Evolutionary conservation across 2,113 vertebrate genomes (phyloP).

Genomic region (Andinoacara biseriatus): DNA sequence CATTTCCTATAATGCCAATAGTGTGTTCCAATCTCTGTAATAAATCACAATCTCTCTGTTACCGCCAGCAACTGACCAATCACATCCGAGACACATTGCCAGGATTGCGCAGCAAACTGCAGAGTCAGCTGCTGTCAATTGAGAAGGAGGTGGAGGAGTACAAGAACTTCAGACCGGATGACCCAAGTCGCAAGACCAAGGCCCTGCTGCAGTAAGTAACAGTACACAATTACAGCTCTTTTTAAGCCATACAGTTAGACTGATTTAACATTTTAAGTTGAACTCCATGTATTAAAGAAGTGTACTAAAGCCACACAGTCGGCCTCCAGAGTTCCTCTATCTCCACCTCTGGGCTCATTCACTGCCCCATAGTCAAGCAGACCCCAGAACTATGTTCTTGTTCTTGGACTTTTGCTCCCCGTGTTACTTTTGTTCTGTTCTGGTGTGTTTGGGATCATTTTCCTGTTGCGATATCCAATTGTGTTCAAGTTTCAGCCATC

Average conservation of each 20-base stretch:
- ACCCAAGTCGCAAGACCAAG: constrained; percentile 95
- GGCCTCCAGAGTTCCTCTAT: too few relatives aligned
- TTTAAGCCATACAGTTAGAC: not conserved
- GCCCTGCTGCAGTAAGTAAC: constrained; percentile 91
- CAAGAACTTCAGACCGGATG: constrained; percentile 94
- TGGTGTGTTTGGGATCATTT: not conserved
- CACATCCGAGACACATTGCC: constrained; percentile 96
- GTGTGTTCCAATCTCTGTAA: not conserved
- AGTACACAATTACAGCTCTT: not conserved
- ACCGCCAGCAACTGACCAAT: constrained; percentile 92
- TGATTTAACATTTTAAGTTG: not conserved
- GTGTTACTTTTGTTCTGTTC: too few relatives aligned
- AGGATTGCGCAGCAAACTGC: constrained; percentile 92
- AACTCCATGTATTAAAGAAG: not conserved
- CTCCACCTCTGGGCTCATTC: too few relatives aligned
- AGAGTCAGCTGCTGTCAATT: constrained; percentile 94
- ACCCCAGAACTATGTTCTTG: too few relatives aligned
- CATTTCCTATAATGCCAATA: not conserved
- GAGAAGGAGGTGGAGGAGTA: constrained; percentile 98
- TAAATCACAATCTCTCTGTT: constrained; percentile 73
- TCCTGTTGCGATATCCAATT: not conserved
- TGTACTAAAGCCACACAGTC: not conserved
- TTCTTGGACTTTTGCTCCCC: too few relatives aligned
- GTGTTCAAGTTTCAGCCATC: not conserved
- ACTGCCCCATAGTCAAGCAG: too few relatives aligned